These are phyloP conservation scores for Macrophya annulata DNA, from an alignment of 2,888 invertebrate genomes.

Conservation along the genomic window DNA sequence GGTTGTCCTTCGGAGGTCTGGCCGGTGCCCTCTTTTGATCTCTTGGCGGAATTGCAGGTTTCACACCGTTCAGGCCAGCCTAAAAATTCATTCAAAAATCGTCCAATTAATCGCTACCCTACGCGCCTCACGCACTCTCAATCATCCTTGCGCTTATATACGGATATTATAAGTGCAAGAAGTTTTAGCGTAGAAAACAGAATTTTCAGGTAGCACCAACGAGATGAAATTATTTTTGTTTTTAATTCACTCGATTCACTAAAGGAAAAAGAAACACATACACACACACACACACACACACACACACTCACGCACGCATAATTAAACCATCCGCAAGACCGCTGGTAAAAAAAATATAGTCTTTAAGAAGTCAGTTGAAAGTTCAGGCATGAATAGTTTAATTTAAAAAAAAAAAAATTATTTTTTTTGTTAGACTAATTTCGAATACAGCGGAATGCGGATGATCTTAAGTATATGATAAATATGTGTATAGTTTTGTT, in stretches of 20 bases:
- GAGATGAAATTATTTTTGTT: neutral
- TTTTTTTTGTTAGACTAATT: neutral
- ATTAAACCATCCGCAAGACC: conserved; percentile 9
- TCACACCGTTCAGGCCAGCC: conserved; percentile 78
- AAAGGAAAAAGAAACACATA: conserved; percentile 9
- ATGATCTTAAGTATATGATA: neutral
- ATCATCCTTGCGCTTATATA: neutral
- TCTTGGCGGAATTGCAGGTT: conserved; percentile 85
- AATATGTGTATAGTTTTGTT: neutral
- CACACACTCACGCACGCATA: neutral
- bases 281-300: neutral
- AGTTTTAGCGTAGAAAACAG: neutral
- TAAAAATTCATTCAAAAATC: conserved; percentile 69
- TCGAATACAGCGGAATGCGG: neutral
- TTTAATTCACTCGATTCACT: neutral
- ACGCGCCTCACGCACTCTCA: neutral
- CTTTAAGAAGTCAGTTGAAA: neutral
- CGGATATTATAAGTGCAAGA: neutral
- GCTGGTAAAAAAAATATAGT: neutral
- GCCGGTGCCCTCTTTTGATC: conserved; percentile 87
- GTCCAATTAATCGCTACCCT: conserved; percentile 62
- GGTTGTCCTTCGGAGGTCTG: conserved; percentile 85
- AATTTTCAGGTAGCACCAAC: neutral
- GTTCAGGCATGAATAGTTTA: neutral
- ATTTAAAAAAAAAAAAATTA: neutral